Percentiles rank a stretch among this genome's conserved stretches.
phyloP scores from a whole-genome alignment of 2,888 invertebrate genomes.

The Tiphia femorata region DNA sequence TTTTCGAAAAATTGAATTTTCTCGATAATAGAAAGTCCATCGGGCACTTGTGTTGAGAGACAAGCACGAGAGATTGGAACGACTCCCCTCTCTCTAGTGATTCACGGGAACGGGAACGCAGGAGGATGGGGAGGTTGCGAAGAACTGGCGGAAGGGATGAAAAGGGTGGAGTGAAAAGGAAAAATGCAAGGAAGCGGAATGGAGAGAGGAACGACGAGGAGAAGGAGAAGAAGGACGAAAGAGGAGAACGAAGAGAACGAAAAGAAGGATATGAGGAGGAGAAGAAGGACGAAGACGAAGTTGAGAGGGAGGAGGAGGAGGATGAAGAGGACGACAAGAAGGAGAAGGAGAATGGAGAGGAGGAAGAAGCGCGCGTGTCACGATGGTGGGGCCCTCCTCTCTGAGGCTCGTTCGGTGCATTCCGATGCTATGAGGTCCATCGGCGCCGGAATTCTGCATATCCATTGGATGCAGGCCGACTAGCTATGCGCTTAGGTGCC shows the following conservation, averaged over 20 bases:
- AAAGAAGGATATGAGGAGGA: not conserved
- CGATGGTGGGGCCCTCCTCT: not conserved
- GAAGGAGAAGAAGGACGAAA: not conserved
- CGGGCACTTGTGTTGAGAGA: too few species aligned
- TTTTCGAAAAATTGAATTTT: too few species aligned
- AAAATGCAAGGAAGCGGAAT: not conserved
- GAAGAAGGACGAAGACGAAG: not conserved
- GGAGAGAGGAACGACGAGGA: not conserved
- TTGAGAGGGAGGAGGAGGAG: slow-evolving; percentile 1
- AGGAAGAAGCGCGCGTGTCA: not conserved
- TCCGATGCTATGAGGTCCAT: slow-evolving; percentile 30
- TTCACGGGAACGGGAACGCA: too few species aligned
- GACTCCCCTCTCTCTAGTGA: too few species aligned
- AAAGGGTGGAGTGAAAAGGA: too few species aligned
- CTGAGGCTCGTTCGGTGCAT: slow-evolving; percentile 27
- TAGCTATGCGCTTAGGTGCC: slow-evolving; percentile 52
- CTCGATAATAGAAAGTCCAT: too few species aligned
- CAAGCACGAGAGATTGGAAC: too few species aligned
- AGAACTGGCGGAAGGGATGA: too few species aligned
- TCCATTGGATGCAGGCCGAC: slow-evolving; percentile 38
- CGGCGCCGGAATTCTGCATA: slow-evolving; percentile 34
- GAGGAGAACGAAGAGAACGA: not conserved
- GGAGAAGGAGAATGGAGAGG: not conserved
- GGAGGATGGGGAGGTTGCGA: too few species aligned
- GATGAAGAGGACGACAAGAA: slow-evolving; percentile 11